Conservation (phyloP, 2,888 invertebrate species). For the Stratiomys singularior region DNA sequence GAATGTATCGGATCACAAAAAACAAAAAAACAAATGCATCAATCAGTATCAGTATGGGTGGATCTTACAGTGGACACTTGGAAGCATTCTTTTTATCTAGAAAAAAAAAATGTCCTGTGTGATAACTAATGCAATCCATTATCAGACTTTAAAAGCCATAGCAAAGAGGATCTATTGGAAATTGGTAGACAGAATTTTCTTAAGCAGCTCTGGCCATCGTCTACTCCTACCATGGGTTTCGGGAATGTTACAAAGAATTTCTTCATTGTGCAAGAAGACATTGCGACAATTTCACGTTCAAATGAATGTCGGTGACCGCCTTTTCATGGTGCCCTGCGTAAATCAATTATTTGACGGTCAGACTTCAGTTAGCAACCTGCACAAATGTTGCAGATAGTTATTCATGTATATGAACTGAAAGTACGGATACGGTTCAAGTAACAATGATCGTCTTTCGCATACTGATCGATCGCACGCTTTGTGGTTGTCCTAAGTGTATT, state of each 20-base stretch:
- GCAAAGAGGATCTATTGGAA: background rate
- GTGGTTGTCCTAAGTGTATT: slow-evolving; percentile 41
- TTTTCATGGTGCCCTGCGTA: slow-evolving; percentile 54
- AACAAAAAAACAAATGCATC: background rate
- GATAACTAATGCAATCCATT: slow-evolving; percentile 42
- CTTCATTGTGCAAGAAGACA: slow-evolving; percentile 39
- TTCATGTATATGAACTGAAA: background rate
- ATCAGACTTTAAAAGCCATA: background rate
- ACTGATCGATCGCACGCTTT: slow-evolving; percentile 45
- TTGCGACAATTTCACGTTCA: slow-evolving; percentile 54
- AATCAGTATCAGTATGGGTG: slow-evolving; percentile 11
- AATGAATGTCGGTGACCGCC: slow-evolving; percentile 55
- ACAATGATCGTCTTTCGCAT: slow-evolving; percentile 24
- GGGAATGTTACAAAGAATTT: slow-evolving; percentile 27
- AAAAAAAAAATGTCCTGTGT: slow-evolving; percentile 8
- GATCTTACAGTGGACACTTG: background rate
- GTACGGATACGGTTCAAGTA: slow-evolving; percentile 34
- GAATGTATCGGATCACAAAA: background rate
- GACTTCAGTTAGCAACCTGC: slow-evolving; percentile 6
- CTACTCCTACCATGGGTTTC: slow-evolving; percentile 18
- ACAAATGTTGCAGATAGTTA: slow-evolving; percentile 17
- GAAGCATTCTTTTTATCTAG: background rate
- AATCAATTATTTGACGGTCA: slow-evolving; percentile 52
- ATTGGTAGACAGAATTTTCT: background rate
- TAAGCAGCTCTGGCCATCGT: slow-evolving; percentile 21